These are phyloP conservation scores for Sepiola atlantica DNA, from an alignment of 2,888 invertebrate species.

Conservation along the genomic window DNA sequence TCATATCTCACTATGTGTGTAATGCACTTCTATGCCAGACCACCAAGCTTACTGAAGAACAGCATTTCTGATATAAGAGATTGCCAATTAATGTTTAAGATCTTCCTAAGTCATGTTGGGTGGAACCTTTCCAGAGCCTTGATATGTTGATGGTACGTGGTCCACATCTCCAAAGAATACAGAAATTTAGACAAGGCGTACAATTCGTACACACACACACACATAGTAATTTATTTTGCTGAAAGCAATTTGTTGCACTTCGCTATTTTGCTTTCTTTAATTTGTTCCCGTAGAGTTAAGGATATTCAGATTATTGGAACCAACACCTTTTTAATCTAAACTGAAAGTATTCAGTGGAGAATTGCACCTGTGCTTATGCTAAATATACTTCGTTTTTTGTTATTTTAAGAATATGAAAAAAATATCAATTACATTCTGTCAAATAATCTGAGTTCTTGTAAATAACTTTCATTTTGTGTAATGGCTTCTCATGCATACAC, in stretches of 20 bases:
- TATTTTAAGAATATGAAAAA: not conserved
- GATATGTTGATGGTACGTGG: no score
- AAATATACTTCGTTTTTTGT: not conserved
- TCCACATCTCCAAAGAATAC: no score
- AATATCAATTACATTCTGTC: not conserved
- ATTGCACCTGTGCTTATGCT: not conserved
- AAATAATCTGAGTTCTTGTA: not conserved
- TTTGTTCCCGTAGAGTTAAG: not conserved
- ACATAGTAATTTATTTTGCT: not conserved
- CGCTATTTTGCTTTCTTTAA: not conserved
- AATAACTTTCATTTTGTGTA: not conserved
- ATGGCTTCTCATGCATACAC: not conserved
- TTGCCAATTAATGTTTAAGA: no score
- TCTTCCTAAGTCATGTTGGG: no score
- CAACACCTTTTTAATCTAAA: not conserved
- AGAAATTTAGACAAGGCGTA: no score
- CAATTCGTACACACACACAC: no score
- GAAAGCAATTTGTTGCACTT: not conserved
- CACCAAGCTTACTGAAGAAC: no score
- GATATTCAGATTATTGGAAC: not conserved
- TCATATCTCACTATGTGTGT: no score
- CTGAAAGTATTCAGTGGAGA: not conserved
- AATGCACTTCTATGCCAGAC: no score
- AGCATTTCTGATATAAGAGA: no score
- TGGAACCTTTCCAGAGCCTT: no score